A percentile compares a stretch with the other conserved stretches of the same genome.
Conservation (phyloP, 1,140 invertebrate species). For the Megalonaias nervosa region DNA sequence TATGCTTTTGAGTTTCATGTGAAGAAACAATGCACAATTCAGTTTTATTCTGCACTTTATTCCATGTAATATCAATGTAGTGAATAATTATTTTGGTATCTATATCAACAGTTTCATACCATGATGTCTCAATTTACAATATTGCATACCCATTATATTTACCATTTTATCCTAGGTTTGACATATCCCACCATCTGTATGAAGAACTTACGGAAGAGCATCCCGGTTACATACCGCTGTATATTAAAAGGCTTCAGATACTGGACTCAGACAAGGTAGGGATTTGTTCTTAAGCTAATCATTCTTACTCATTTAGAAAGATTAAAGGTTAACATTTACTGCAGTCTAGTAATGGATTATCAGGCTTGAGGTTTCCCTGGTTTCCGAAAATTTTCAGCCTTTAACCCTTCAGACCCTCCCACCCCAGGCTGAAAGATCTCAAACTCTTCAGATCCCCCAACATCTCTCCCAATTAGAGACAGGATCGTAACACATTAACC, state of each 20-base stretch:
- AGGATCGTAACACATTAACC: too few species aligned
- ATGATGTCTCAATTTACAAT: not conserved
- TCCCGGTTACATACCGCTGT: constrained; percentile 82
- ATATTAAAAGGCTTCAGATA: constrained; percentile 84
- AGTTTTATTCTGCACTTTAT: not conserved
- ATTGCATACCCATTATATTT: not conserved
- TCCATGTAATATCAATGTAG: not conserved
- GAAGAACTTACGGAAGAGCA: constrained; percentile 81
- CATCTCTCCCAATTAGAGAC: too few species aligned
- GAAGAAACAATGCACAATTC: not conserved
- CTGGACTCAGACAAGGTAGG: constrained; percentile 77
- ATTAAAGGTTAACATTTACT: not conserved
- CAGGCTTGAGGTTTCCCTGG: too few species aligned
- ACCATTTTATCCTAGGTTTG: constrained; percentile 45
- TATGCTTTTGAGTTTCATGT: too few species aligned
- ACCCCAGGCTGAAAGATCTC: too few species aligned
- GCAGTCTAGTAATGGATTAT: not conserved
- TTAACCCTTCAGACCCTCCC: too few species aligned
- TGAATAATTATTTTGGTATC: not conserved
- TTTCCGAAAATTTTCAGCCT: too few species aligned
- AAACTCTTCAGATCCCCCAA: too few species aligned
- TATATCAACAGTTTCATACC: not conserved
- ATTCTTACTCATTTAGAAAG: not conserved
- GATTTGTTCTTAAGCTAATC: not conserved
- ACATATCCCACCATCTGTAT: constrained; percentile 75